Evolutionary conservation across 1,140 invertebrate genomes (phyloP), one percentile per base, ranked within the genome.

Genomic region (Hirudo medicinalis): DNA sequence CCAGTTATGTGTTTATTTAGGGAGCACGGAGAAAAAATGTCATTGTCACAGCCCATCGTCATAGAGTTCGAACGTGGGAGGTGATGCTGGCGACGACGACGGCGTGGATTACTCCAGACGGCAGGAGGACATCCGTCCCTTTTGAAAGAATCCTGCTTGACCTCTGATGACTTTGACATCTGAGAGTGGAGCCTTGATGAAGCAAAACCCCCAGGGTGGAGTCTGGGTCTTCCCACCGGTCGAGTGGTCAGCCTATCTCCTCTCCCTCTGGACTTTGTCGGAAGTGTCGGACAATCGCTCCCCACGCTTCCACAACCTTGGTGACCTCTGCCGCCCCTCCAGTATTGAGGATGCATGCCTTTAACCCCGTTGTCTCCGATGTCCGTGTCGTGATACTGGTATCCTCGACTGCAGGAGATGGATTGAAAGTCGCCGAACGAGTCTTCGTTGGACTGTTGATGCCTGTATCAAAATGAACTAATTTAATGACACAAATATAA

Each of bases 151-250:
- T 32, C 57, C 11, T 15, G 22, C 11, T 32, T 11, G 57, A 25
- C 57, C 22, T 22, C 57, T 1, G 57, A 63, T 15, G 57, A 63
- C 57, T 63, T 63, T 1, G 57, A 63, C 22, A 11, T 22, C 19
- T 22, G 57, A 13, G 57, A 22, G 20, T 63, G 57, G 11, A 63
- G 19, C 22, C 57, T 22, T 6, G 57, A 63, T 11, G 57, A 22
- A 63, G 29, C 57, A 63, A 63, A 63, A 63, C 57, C 57, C 3
- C 57, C 57, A 6, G 57, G 57, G 15, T 63, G 57, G 3, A 63
- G 29, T 32, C 57, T 63, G 9, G 57, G 57, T 20, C 57, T 22
- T 13, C 57, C 57, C 29, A 63, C 57, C 0, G 57, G 57, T 20
- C 57, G 22, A 25, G 57, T 6, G 11, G 22, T 63, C 29, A 11